Evolutionary conservation across 2,797 vertebrate genomes (phyloP), one percentile per base, ranked within the genome.

Genomic region (Pygocentrus nattereri): DNA sequence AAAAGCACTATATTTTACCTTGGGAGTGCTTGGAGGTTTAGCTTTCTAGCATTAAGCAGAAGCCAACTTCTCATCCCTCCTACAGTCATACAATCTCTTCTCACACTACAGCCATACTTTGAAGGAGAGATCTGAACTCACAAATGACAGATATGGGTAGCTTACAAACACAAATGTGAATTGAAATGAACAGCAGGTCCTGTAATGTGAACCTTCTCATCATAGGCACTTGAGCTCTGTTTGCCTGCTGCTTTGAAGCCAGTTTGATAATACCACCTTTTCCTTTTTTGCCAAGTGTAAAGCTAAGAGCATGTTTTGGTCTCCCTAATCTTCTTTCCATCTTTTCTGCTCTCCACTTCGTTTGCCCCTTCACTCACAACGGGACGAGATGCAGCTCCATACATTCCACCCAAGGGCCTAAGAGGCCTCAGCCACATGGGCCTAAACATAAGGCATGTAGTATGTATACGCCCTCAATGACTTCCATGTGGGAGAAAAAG

Each of bases 271-370:
- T 11, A 21, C 25, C 31, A 23, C 2, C n/a, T 23, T 10, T 10
- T n/a, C 21, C n/a, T 4, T 44, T 25, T 21, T 73, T n/a, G 5
- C 34, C 5, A 41, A 23, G 52, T 59, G n/a, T 19, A 50, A 2
- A 70, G 30, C 30, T 76, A 12, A 50, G 58, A 27, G 30, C 58
- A 61, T 23, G n/a, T 54, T n/a, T 18, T 76, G 19, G 31, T 58
- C 62, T 34, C 25, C 79, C 10, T 67, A 67, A 58, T 47, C 74
- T 76, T 56, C 67, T 82, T 71, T 82, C 74, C 58, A 64, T 76
- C 62, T 31, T 75, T 50, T 25, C 56, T 25, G 56, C 8, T 25
- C 61, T 65, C 59, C 13, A 8, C 0, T 54, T 21, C 31, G 38
- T 27, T 76, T 25, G 41, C 62, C 73, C 79, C 41, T 18, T 76